A percentile compares a stretch with the other conserved stretches of the same genome.
phyloP scores from a whole-genome alignment of 2,113 vertebrate genomes.

The Albula glossodonta region DNA sequence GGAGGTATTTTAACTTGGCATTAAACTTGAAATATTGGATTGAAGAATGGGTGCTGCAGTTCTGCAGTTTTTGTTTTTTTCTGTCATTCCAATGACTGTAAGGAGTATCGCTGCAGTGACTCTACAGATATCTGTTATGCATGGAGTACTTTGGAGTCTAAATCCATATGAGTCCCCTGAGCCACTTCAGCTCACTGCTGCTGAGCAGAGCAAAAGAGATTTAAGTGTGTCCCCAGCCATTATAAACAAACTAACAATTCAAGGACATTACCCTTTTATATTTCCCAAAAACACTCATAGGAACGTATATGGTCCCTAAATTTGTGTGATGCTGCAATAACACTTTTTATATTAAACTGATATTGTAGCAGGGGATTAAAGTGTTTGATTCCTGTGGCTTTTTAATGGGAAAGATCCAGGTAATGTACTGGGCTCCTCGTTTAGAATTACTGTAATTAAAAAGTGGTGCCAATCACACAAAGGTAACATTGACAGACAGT shows the following conservation, averaged over 20 bases:
- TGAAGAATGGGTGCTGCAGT: not conserved
- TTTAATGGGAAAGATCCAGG: not conserved
- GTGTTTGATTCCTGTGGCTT: not conserved
- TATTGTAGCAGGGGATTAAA: not conserved
- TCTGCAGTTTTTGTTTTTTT: not conserved
- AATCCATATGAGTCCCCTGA: not conserved
- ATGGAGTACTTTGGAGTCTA: not conserved
- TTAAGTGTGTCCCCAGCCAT: not conserved
- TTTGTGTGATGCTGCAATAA: not conserved
- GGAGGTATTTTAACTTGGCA: not conserved
- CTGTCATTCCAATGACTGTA: not conserved
- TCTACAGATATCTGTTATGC: conserved; percentile 4
- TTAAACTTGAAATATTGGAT: not conserved
- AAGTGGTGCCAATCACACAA: not conserved
- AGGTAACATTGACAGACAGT: not conserved
- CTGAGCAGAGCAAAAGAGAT: not conserved
- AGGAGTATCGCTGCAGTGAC: not conserved
- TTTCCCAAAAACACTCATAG: not conserved
- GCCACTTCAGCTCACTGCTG: not conserved
- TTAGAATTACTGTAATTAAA: not conserved
- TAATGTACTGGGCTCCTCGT: not conserved
- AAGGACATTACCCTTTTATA: not conserved
- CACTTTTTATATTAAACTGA: not conserved
- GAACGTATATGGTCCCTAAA: not conserved
- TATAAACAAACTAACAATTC: not conserved